Conservation (phyloP, 2,888 invertebrate species). For the Odontomyia ornata region DNA sequence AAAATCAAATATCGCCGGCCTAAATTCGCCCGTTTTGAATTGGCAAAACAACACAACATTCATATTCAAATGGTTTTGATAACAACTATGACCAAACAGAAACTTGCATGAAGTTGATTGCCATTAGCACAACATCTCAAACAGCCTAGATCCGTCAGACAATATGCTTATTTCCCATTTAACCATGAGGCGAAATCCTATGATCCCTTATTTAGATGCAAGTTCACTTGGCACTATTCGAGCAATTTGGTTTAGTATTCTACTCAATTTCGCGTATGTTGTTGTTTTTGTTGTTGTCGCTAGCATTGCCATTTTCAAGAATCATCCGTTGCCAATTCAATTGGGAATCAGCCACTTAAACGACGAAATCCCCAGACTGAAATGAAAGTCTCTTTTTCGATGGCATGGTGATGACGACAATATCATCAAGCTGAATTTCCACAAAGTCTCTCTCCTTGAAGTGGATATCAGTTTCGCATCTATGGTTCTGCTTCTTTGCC, state of each 20-base stretch:
- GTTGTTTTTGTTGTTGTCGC: conserved; percentile 2
- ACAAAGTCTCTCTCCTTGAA: background rate
- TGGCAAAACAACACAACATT: no score
- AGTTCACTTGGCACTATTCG: conserved; percentile 22
- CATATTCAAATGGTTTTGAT: background rate
- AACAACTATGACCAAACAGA: background rate
- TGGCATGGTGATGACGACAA: background rate
- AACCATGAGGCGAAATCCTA: background rate
- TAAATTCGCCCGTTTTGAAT: no score
- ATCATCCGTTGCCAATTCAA: conserved; percentile 28
- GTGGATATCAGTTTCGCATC: background rate
- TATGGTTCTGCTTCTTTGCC: background rate
- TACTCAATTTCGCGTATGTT: background rate
- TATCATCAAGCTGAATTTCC: background rate
- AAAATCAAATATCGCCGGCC: no score
- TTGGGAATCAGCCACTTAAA: conserved; percentile 20
- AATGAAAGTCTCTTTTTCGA: conserved; percentile 13
- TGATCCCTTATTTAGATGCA: conserved; percentile 29
- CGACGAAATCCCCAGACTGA: background rate
- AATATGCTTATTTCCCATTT: conserved; percentile 27
- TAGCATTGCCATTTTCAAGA: background rate
- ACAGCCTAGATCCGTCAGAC: conserved; percentile 3
- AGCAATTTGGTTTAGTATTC: conserved; percentile 7
- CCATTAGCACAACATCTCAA: background rate
- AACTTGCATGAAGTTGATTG: background rate